These are phyloP conservation scores for Philereme transversata DNA, from an alignment of 2,888 invertebrate genomes.

Conservation along the genomic window DNA sequence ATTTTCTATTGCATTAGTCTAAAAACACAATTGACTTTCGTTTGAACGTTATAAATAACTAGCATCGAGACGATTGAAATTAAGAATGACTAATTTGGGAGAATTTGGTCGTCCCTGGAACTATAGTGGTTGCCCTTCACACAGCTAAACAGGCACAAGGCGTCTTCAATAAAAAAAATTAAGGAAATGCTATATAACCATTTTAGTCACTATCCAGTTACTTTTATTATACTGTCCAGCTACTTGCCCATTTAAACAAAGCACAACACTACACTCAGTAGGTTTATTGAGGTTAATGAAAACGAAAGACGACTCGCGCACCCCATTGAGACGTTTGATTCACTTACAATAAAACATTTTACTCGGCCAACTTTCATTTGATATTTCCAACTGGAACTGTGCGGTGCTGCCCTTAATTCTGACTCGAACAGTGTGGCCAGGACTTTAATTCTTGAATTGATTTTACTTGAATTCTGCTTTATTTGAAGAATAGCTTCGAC, in stretches of 20 bases:
- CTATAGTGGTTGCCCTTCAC: no score
- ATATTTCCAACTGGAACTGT: slow-evolving; percentile 14
- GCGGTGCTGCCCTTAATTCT: slow-evolving; percentile 8
- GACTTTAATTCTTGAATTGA: slow-evolving; percentile 14
- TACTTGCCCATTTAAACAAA: slow-evolving; percentile 37
- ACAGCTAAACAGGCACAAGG: no score
- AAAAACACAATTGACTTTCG: no score
- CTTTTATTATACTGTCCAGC: slow-evolving; percentile 11
- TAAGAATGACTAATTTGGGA: no score
- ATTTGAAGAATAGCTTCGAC: slow-evolving; percentile 23
- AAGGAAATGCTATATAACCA: no score
- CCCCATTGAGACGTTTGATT: slow-evolving; percentile 46
- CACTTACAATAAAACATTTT: slow-evolving; percentile 56
- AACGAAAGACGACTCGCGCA: slow-evolving; percentile 53
- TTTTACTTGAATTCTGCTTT: slow-evolving; percentile 19
- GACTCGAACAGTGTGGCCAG: slow-evolving; percentile 11
- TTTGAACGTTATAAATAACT: no score
- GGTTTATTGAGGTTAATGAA: slow-evolving; percentile 62
- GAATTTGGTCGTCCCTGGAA: no score
- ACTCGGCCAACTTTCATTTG: slow-evolving; percentile 28
- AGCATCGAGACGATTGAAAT: no score
- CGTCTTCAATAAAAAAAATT: no score
- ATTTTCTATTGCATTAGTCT: no score
- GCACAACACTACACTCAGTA: slow-evolving; percentile 42
- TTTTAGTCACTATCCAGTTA: no score